Percentiles rank a stretch among this genome's conserved stretches.
phyloP scores from a whole-genome alignment of 92 coral and sea anemone genomes.

The Epizoanthus ramosus region DNA sequence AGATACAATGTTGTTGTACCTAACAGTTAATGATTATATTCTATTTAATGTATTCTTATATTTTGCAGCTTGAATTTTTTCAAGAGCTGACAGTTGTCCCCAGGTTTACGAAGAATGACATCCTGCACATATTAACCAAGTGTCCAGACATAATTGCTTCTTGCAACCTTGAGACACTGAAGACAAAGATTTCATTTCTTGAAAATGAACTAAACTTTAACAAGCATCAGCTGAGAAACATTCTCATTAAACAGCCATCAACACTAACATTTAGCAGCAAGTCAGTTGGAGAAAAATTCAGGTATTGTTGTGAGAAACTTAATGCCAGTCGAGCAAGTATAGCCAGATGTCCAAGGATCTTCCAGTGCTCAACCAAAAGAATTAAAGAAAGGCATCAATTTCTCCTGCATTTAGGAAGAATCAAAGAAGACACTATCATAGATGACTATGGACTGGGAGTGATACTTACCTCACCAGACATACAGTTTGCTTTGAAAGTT shows the following conservation, averaged over 20 bases:
- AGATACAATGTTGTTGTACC: no score
- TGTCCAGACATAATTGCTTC: conserved; percentile 88
- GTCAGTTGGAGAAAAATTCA: conserved; percentile 75
- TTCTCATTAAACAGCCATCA: conserved; percentile 90
- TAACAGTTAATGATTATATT: no score
- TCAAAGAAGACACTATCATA: conserved; percentile 67
- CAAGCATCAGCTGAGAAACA: conserved; percentile 82
- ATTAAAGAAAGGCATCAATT: conserved; percentile 84
- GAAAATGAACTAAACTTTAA: conserved; percentile 85
- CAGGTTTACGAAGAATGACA: conserved; percentile 78
- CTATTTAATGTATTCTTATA: no score
- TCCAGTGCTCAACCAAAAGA: conserved; percentile 89
- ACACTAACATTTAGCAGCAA: conserved; percentile 84
- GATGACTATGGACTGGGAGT: conserved; percentile 94
- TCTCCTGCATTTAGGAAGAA: conserved; percentile 70
- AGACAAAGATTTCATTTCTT: conserved; percentile 69
- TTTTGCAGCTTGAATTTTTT: conserved; percentile 69
- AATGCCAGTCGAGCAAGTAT: conserved; percentile 81
- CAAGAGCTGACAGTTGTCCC: conserved; percentile 71
- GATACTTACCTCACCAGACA: conserved; percentile 81
- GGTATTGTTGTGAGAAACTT: conserved; percentile 75
- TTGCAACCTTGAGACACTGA: conserved; percentile 65
- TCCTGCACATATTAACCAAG: conserved; percentile 85
- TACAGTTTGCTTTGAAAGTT: conserved; percentile 75
- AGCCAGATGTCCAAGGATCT: conserved; percentile 90